Percentiles rank a stretch among this genome's conserved stretches.
phyloP scores from a whole-genome alignment of 2,113 vertebrate species.

The Mugil cephalus region DNA sequence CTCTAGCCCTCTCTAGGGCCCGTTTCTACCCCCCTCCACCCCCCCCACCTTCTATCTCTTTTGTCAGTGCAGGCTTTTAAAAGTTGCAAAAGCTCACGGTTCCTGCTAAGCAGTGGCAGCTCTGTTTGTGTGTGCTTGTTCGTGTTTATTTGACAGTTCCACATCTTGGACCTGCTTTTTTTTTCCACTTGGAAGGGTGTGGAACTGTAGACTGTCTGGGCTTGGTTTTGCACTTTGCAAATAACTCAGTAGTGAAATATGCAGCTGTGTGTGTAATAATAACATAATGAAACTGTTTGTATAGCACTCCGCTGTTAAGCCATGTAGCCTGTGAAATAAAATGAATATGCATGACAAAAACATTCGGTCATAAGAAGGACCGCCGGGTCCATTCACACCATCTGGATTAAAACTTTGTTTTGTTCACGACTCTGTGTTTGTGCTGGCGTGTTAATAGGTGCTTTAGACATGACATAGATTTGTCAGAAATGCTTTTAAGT shows the following conservation, averaged over 20 bases:
- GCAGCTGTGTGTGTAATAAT: conserved; percentile 13
- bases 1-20: background rate
- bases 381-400: conserved; percentile 13
- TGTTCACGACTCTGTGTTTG: conserved; percentile 8
- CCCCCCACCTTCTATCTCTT: background rate
- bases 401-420: conserved; percentile 7
- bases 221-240: conserved; percentile 48
- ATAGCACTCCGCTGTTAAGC: conserved; percentile 7
- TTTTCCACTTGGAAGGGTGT: conserved; percentile 19
- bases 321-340: conserved; percentile 11
- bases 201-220: conserved; percentile 40
- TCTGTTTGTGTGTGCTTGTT: conserved; percentile 62
- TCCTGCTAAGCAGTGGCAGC: conserved; percentile 38
- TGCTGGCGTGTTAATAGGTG: background rate
- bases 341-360: conserved; percentile 1
- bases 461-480: conserved; percentile 23
- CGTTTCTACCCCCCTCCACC: background rate
- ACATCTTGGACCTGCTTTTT: conserved; percentile 35
- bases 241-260: conserved; percentile 52
- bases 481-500: conserved; percentile 24
- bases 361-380: background rate
- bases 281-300: conserved; percentile 36
- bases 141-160: conserved; percentile 71
- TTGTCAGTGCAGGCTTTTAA: conserved; percentile 28
- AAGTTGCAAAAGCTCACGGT: conserved; percentile 19